A percentile compares a stretch with the other conserved stretches of the same genome.
These are phyloP conservation scores for Oryzias celebensis DNA, from an alignment of 2,113 vertebrate genomes.

Conservation along the genomic window DNA sequence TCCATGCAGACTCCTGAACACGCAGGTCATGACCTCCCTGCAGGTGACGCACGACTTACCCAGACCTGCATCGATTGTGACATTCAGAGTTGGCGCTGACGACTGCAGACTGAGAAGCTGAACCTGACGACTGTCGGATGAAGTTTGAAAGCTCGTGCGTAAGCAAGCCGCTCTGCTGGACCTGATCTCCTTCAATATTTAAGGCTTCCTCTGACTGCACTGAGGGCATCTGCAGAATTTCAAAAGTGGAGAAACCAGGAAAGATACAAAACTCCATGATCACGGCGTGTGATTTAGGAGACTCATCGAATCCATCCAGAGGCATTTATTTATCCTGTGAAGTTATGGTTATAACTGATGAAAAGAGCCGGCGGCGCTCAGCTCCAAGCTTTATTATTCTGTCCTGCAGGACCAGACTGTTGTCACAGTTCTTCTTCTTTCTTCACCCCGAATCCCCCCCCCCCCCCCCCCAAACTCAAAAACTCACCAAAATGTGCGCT, in stretches of 20 bases:
- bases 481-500: too few species aligned
- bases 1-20: background rate
- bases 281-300: too few species aligned
- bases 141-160: conserved; percentile 3
- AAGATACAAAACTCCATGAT: too few species aligned
- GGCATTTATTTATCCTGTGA: too few species aligned
- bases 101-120: background rate
- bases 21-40: conserved; percentile 4
- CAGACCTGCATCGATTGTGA: background rate
- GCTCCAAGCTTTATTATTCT: too few species aligned
- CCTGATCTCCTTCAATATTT: conserved; percentile 24
- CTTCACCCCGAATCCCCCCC: too few species aligned
- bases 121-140: background rate
- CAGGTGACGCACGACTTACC: conserved; percentile 17
- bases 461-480: too few species aligned
- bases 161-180: background rate
- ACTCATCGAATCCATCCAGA: too few species aligned
- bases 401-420: too few species aligned
- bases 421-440: too few species aligned
- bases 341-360: too few species aligned
- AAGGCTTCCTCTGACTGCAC: background rate
- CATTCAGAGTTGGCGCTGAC: background rate
- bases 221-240: conserved; percentile 7
- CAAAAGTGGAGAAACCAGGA: background rate
- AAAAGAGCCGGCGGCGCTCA: too few species aligned